phyloP scores from a whole-genome alignment of 1,140 invertebrate genomes.

The Trichogramma pretiosum region DNA sequence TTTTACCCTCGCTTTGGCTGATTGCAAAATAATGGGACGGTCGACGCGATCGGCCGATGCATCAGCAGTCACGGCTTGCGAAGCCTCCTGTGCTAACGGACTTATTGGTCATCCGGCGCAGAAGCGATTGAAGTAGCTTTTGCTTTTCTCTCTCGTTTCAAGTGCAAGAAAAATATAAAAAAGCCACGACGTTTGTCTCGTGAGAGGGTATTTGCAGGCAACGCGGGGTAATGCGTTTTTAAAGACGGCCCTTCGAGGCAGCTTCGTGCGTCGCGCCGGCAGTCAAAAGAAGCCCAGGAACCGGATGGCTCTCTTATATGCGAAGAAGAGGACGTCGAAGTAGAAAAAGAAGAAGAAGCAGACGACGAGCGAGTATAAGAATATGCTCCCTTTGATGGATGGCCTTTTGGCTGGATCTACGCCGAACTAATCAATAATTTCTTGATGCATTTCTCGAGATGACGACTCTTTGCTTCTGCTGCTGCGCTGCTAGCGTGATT shows the following conservation, averaged over 20 bases:
- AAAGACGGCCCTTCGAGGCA: constrained; percentile 33
- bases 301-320: not conserved
- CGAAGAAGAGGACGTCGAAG: too few relatives aligned
- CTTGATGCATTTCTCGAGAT: too few relatives aligned
- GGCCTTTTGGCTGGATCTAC: constrained; percentile 25
- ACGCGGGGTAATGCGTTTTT: constrained; percentile 42
- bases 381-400: too few relatives aligned
- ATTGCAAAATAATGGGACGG: constrained; percentile 42
- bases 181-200: constrained; percentile 17
- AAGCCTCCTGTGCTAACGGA: too few relatives aligned
- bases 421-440: constrained; percentile 42
- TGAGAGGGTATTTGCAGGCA: too few relatives aligned
- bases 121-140: constrained; percentile 2
- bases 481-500: too few relatives aligned
- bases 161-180: not conserved
- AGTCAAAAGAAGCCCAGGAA: not conserved
- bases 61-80: too few relatives aligned
- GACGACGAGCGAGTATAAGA: too few relatives aligned
- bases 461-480: too few relatives aligned
- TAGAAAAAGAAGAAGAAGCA: too few relatives aligned
- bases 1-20: too few relatives aligned
- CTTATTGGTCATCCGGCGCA: constrained; percentile 26
- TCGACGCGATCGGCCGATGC: constrained; percentile 31
- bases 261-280: constrained; percentile 4
- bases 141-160: too few relatives aligned